Evolutionary conservation across 2,888 invertebrate species (phyloP), one percentile per base, ranked within the genome.

Genomic region (Idaea dimidiata): DNA sequence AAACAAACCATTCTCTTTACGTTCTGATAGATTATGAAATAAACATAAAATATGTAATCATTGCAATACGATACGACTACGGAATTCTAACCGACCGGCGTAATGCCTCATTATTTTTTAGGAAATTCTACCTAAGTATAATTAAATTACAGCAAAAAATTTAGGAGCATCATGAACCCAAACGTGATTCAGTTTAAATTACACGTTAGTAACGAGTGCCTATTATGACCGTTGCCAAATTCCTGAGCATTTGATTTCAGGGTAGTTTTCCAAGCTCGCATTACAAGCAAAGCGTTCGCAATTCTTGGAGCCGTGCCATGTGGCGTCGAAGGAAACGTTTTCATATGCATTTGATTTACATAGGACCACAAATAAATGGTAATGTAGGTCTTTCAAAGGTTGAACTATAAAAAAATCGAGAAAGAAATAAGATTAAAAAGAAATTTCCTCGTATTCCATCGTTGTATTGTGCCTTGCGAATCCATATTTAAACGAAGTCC

Each of bases 291-390:
- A 58, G 14, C 24, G 24, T 17, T 24, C 16, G 59, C 32, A 6
- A 54, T 60, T 55, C 17, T 60, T 60, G 57, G 60, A 32, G 57
- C 17, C 43, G 18, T 43, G 60, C 55, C 33, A 16, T 33, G 57
- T 55, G 59, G 59, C 33, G 43, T 17, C 54, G 32, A n/a, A 31
- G 6, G n/a, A 16, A 55, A 17, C 43, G 14, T 60, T 57, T 57
- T 60, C 32, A 56, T 33, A 57, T 60, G 56, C 57, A 60, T 60
- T 57, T 53, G 56, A 57, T 60, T 43, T 57, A 57, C 33, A 57
- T 57, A 60, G 57, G 60, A 56, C 57, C 32, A 31, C 55, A 31
- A 31, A 60, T 60, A 60, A 60, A 60, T 60, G 55, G 56, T 31
- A 60, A 55, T 32, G 16, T 16, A 53, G 57, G 57, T 57, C 32